Percentiles rank a stretch among this genome's conserved stretches.
phyloP scores from a whole-genome alignment of 2,888 invertebrate genomes.

The Anticlea derivata region DNA sequence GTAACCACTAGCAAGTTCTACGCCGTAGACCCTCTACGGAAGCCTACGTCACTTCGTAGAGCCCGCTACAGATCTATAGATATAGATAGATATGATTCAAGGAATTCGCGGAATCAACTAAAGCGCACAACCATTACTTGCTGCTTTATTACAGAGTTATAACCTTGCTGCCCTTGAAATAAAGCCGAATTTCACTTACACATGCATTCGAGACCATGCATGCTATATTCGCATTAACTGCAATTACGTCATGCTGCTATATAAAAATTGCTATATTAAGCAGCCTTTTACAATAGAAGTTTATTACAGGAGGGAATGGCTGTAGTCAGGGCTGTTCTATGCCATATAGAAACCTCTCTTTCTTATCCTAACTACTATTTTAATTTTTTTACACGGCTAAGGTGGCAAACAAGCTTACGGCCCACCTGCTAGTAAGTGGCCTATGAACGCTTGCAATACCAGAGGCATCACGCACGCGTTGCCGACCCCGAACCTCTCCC shows the following conservation, averaged over 20 bases:
- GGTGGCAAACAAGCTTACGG: no score
- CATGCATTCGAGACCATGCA: conserved; percentile 27
- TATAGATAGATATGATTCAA: conserved; percentile 14
- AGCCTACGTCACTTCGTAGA: conserved; percentile 20
- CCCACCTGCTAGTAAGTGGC: no score
- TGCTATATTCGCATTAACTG: conserved; percentile 36
- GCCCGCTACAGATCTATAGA: conserved; percentile 14
- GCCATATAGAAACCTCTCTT: no score
- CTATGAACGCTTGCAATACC: no score
- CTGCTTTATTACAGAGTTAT: no score
- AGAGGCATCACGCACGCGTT: no score
- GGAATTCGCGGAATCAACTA: conserved; percentile 8
- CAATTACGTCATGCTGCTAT: conserved; percentile 33
- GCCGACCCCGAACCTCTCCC: no score
- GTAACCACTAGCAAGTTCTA: no score
- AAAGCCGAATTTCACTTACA: conserved; percentile 24
- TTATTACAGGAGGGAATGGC: conserved; percentile 8
- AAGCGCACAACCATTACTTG: not conserved
- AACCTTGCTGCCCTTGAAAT: conserved; percentile 12
- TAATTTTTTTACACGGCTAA: no score
- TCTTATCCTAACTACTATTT: no score
- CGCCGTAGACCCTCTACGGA: conserved; percentile 24
- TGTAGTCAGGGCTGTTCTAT: not conserved
- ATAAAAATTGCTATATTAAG: conserved; percentile 33
- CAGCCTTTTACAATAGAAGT: conserved; percentile 14